Conservation (phyloP, 2,888 invertebrate genomes). For the Leucophenga maculata region DNA sequence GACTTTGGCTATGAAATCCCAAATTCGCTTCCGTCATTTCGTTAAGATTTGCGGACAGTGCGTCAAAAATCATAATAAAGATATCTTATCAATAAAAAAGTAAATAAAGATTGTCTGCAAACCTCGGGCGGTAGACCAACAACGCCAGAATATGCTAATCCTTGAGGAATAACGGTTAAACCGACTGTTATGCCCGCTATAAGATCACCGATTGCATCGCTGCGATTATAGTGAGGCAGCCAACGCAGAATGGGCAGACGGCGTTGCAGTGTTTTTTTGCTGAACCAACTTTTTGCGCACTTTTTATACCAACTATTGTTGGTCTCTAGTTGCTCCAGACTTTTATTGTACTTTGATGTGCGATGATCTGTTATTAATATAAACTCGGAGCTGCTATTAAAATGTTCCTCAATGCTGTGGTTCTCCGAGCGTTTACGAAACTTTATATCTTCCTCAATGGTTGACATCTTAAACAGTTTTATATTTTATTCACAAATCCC, state of each 20-base stretch:
- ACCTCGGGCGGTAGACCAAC: constrained; percentile 83
- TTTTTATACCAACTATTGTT: constrained; percentile 43
- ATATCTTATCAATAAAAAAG: not conserved
- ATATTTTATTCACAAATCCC: not conserved
- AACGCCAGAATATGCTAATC: constrained; percentile 85
- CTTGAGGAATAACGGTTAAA: constrained; percentile 79
- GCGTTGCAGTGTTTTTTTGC: constrained; percentile 81
- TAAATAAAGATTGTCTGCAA: constrained; percentile 39
- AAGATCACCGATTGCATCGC: constrained; percentile 86
- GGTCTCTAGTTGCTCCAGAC: constrained; percentile 54
- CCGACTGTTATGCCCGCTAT: constrained; percentile 96
- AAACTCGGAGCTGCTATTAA: constrained; percentile 64
- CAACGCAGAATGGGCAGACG: constrained; percentile 83
- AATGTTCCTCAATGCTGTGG: constrained; percentile 61
- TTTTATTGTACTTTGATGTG: constrained; percentile 55
- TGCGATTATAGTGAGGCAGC: constrained; percentile 82
- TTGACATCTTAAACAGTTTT: constrained; percentile 52
- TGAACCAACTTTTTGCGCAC: constrained; percentile 73
- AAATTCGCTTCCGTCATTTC: constrained; percentile 20
- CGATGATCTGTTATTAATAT: constrained; percentile 67
- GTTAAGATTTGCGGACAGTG: not conserved
- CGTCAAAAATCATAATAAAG: too few relatives aligned
- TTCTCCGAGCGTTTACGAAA: constrained; percentile 61
- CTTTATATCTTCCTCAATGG: constrained; percentile 57
- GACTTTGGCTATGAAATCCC: too few relatives aligned